Conservation (phyloP, 2,797 vertebrate genomes). For the Rhodeus uyekii region DNA sequence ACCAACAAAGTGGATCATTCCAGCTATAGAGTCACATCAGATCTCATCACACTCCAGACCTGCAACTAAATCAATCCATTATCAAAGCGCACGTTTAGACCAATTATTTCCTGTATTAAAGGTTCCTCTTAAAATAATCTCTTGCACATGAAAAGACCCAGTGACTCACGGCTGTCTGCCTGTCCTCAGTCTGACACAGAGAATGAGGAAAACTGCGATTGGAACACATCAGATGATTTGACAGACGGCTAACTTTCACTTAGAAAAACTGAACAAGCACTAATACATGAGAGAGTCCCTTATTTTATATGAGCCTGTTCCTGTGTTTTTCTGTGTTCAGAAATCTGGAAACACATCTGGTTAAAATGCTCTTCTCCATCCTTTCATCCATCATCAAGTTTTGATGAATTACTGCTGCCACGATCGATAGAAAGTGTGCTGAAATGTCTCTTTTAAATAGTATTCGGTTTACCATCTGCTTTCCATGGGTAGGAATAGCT, state of each 20-base stretch:
- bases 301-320: neutral
- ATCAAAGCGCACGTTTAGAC: constrained; percentile 74
- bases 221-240: constrained; percentile 23
- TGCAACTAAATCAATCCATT: constrained; percentile 71
- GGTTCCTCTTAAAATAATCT: constrained; percentile 69
- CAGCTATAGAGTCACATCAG: neutral
- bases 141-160: constrained; percentile 77
- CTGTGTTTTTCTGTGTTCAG: constrained; percentile 2
- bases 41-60: constrained; percentile 54
- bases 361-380: neutral
- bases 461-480: neutral
- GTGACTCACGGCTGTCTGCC: constrained; percentile 66
- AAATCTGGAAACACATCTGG: neutral
- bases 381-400: constrained; percentile 18
- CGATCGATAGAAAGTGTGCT: constrained; percentile 2
- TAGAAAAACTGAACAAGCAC: constrained; percentile 23
- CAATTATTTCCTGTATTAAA: constrained; percentile 79
- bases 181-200: constrained; percentile 50
- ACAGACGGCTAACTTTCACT: constrained; percentile 35
- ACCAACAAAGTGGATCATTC: constrained; percentile 28
- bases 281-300: neutral
- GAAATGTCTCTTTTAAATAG: constrained; percentile 4
- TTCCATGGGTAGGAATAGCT: neutral
- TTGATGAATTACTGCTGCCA: constrained; percentile 14
- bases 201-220: constrained; percentile 15